Conservation (phyloP, 2,113 vertebrate species). For the Leiothrix lutea region DNA sequence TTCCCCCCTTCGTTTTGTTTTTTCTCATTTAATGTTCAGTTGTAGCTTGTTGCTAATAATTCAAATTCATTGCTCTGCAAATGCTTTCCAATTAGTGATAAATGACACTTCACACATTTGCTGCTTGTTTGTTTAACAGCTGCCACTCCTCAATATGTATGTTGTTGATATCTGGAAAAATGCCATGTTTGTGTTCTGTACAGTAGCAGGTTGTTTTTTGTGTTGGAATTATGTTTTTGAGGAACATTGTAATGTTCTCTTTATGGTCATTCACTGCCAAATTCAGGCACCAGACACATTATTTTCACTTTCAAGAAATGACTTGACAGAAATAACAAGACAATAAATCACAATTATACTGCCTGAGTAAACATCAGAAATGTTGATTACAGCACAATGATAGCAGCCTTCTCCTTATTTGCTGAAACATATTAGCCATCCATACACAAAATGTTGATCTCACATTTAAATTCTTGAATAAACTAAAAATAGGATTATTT, state of each 20-base stretch:
- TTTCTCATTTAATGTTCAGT: not conserved
- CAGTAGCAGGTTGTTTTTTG: not conserved
- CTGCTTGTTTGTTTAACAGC: not conserved
- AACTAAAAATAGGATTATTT: not conserved
- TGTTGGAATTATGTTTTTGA: not conserved
- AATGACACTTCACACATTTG: conserved; percentile 3
- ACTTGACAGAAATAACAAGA: conserved; percentile 2
- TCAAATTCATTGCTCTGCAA: not conserved
- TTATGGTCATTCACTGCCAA: conserved; percentile 10
- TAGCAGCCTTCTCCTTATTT: not conserved
- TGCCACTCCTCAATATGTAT: not conserved
- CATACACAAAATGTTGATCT: not conserved
- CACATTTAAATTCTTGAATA: not conserved
- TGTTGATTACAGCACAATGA: not conserved
- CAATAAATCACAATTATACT: conserved; percentile 40
- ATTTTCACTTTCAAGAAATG: conserved; percentile 3
- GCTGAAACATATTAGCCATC: not conserved
- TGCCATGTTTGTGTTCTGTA: not conserved
- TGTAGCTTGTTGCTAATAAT: not conserved
- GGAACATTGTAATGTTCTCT: not conserved
- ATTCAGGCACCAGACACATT: not conserved
- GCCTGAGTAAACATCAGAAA: not conserved
- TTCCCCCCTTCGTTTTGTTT: not conserved
- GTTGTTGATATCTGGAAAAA: not conserved
- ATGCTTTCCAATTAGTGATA: not conserved